A percentile compares a stretch with the other conserved stretches of the same genome.
Conservation (phyloP, 2,113 vertebrate species). For the Coryphaenoides rupestris region DNA sequence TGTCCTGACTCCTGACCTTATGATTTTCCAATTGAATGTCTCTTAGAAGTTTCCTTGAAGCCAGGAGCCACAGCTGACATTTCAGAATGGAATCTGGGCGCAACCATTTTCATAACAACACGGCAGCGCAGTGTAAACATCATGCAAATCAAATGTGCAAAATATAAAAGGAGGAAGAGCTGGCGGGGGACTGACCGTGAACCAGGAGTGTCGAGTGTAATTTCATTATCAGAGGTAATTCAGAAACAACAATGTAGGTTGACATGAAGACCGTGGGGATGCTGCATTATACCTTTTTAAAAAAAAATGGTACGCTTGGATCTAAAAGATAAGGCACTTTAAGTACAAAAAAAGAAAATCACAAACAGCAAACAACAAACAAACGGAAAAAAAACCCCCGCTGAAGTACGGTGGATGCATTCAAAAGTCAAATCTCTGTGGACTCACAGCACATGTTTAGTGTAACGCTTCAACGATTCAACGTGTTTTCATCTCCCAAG, state of each 20-base stretch:
- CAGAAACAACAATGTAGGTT: conserved; percentile 15
- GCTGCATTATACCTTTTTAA: conserved; percentile 13
- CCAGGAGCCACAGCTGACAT: not conserved
- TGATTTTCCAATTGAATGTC: not conserved
- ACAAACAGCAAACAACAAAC: conserved; percentile 26
- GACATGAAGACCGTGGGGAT: conserved; percentile 16
- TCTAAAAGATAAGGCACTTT: conserved; percentile 62
- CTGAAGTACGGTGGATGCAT: conserved; percentile 19
- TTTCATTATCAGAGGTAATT: conserved; percentile 32
- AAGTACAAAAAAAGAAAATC: conserved; percentile 17
- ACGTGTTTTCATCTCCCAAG: conserved; percentile 46
- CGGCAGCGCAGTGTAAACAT: conserved; percentile 56
- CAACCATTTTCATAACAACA: conserved; percentile 28
- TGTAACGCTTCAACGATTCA: conserved; percentile 40
- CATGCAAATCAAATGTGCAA: conserved; percentile 70
- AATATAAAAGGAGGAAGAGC: conserved; percentile 54
- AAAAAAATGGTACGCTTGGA: conserved; percentile 11
- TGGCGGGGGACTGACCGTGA: conserved; percentile 13
- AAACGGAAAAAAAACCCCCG: no score
- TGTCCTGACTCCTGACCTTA: not conserved
- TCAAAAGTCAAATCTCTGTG: conserved; percentile 26
- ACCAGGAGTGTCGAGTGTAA: conserved; percentile 21
- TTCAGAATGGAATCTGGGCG: conserved; percentile 17
- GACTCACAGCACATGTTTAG: conserved; percentile 52
- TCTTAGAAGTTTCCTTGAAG: not conserved